Evolutionary conservation across 2,113 vertebrate genomes (phyloP).

Genomic region (Apus apus): DNA sequence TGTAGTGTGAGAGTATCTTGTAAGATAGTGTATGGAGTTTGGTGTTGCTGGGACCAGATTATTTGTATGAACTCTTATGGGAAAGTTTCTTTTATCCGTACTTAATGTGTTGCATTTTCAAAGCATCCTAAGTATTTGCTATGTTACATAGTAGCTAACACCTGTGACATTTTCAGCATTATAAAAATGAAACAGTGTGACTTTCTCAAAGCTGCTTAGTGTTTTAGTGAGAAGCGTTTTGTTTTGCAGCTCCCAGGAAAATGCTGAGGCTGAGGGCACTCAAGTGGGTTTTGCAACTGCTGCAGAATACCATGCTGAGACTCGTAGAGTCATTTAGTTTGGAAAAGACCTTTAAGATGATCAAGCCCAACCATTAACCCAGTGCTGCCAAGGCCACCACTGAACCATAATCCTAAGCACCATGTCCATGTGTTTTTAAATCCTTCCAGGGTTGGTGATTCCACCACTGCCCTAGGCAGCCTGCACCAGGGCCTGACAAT

Average conservation of each 20-base stretch:
- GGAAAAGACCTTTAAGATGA: not conserved
- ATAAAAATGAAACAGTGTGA: not conserved
- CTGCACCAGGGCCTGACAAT: no score
- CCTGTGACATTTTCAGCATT: not conserved
- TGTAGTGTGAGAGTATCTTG: not conserved
- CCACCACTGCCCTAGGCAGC: no score
- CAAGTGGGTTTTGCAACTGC: not conserved
- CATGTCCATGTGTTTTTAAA: not conserved
- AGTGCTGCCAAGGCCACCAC: not conserved
- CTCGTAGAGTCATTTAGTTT: not conserved
- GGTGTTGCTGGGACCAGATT: not conserved
- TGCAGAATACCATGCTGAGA: not conserved
- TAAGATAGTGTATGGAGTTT: fast-evolving
- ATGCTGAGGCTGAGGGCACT: not conserved
- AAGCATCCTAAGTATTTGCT: not conserved
- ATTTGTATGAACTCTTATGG: not conserved
- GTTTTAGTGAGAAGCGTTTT: not conserved
- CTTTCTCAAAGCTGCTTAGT: not conserved
- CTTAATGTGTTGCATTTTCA: not conserved
- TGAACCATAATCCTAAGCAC: not conserved
- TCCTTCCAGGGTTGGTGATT: not conserved
- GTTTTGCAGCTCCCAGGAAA: not conserved
- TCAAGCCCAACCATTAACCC: not conserved
- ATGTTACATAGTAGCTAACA: no score
- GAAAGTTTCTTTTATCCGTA: not conserved